Percentiles rank a stretch among this genome's conserved stretches.
phyloP scores from a whole-genome alignment of 2,113 vertebrate genomes.

The Mesocricetus auratus region DNA sequence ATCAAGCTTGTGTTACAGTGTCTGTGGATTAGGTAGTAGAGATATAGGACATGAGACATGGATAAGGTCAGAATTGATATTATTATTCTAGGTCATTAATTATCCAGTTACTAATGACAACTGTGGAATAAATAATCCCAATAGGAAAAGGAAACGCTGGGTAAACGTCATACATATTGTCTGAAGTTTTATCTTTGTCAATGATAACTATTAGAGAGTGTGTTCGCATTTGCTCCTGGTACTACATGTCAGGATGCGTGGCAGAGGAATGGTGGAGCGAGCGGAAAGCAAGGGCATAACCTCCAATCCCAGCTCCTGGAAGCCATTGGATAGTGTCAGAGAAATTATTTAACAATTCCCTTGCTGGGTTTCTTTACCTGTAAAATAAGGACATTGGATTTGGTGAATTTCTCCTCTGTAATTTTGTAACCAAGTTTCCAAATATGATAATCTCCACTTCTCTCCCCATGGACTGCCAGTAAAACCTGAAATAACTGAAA shows the following conservation, averaged over 20 bases:
- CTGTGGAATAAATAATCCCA: not conserved
- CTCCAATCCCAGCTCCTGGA: not conserved
- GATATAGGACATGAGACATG: not conserved
- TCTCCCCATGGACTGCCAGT: not conserved
- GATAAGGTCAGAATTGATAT: not conserved
- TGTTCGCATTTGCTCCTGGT: not conserved
- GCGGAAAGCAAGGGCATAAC: not conserved
- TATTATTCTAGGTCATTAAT: not conserved
- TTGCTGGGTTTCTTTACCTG: not conserved
- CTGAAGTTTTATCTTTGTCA: not conserved
- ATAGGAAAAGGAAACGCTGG: not conserved
- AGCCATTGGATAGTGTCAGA: not conserved
- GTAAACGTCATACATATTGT: not conserved
- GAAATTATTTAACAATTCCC: not conserved
- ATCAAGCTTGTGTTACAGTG: not conserved
- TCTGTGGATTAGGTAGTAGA: not conserved
- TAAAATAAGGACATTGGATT: not conserved
- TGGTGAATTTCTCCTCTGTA: not conserved
- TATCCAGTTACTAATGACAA: not conserved
- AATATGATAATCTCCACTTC: not conserved
- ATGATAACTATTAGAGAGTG: not conserved
- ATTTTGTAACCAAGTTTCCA: not conserved
- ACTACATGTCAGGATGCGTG: not conserved
- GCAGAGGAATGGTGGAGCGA: not conserved
- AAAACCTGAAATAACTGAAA: slow-evolving; percentile 57